phyloP scores from a whole-genome alignment of 2,888 invertebrate species.

The Xanthorhoe designata region DNA sequence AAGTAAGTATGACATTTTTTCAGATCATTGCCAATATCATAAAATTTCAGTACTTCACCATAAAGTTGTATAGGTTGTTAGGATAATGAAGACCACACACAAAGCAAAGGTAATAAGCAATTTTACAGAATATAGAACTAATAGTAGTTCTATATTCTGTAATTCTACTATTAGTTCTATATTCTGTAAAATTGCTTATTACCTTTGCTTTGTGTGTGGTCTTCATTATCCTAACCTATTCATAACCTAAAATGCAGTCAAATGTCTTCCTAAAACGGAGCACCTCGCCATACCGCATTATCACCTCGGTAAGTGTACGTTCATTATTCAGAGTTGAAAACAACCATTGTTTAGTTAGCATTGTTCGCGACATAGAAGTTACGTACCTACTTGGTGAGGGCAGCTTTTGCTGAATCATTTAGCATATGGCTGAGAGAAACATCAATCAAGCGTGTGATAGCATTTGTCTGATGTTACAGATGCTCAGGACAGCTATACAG shows the following conservation, averaged over 20 bases:
- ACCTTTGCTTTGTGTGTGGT: background rate
- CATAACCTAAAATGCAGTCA: conserved; percentile 3
- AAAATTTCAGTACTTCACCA: too few species aligned
- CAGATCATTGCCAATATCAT: too few species aligned
- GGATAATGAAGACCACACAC: too few species aligned
- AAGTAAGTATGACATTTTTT: too few species aligned
- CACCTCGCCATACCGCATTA: background rate
- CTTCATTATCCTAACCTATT: conserved; percentile 7
- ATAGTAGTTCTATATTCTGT: too few species aligned
- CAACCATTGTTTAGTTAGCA: conserved; percentile 35
- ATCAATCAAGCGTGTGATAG: background rate
- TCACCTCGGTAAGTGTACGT: conserved; percentile 9
- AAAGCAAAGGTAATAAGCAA: background rate
- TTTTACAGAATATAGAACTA: too few species aligned
- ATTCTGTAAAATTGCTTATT: background rate
- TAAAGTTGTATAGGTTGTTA: too few species aligned
- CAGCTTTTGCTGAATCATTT: conserved; percentile 38
- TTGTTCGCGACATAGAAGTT: conserved; percentile 39
- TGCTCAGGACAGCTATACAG: background rate
- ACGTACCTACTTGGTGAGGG: conserved; percentile 22
- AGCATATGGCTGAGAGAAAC: conserved; percentile 18
- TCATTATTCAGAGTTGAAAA: conserved; percentile 30
- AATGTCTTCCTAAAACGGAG: conserved; percentile 7
- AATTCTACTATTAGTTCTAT: too few species aligned
- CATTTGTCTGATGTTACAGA: background rate